Base-by-base conservation (phyloP, 2,113 vertebrate species). In the Onychostruthus taczanowskii region DNA sequence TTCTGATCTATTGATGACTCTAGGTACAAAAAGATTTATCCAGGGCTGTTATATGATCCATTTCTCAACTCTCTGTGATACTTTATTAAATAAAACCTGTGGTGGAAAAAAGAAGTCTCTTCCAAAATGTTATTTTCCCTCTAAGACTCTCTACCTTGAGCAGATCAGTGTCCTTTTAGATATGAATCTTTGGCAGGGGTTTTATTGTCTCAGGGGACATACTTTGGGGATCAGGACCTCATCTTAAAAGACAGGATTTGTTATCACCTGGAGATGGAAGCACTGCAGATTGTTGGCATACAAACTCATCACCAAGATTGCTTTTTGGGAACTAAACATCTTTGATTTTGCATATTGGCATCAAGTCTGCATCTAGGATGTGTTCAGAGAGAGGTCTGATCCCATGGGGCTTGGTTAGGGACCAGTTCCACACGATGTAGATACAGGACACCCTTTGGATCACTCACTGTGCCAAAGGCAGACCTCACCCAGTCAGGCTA, bases 251-350 rank as follows among this genome's bases (percentile, higher is more conserved):
- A 15, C 12, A 35, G 26, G 11, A 39, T 80, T 83, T 90, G 21
- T 63, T 75, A 39, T n/a, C 26, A 74, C 7, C 44, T 72, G 64
- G 47, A 84, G 16, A 63, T 20, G 22, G 59, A 84, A 86, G 10
- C 44, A 43, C 18, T 55, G 23, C n/a, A 79, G 23, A 27, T 15
- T 52, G 13, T 22, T 95, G 31, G 15, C 11, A 10, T 12, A 52
- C 4, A 16, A 70, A 19, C 19, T 81, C 20, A n/a, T 55, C 30
- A 61, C 30, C 3, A 68, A 23, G 39, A 28, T 41, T 61, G 7
- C 7, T 52, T 78, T 84, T 12, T 13, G 33, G 23, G 16, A 4
- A 78, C 35, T 72, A 43, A 82, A 39, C 0, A 0, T 15, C 33
- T 83, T 79, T 61, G 20, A 28, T 58, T 93, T 80, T 69, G 23